Evolutionary conservation across 1,140 invertebrate species (phyloP).

Genomic region (Linepithema humile): DNA sequence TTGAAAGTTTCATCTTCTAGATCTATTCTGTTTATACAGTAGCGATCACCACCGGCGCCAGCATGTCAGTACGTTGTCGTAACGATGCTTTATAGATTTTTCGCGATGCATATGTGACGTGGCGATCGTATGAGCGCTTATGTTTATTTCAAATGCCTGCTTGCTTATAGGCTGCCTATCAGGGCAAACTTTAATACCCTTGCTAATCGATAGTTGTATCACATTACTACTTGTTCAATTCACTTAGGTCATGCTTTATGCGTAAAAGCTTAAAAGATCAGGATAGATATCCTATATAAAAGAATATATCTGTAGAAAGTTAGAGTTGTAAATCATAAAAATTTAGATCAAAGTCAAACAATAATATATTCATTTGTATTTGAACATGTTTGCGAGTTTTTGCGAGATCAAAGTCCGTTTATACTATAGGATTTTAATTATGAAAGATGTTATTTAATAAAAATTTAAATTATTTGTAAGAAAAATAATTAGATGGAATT

Average conservation of each 20-base stretch:
- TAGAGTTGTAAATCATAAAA: background rate
- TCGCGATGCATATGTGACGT: slow-evolving; percentile 79
- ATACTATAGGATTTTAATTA: no score
- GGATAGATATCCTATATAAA: background rate
- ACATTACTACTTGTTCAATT: slow-evolving; percentile 32
- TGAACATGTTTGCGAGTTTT: background rate
- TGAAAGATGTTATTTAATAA: no score
- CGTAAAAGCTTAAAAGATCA: background rate
- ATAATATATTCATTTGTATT: background rate
- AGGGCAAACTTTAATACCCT: slow-evolving; percentile 50
- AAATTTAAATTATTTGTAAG: no score
- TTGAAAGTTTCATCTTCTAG: slow-evolving; percentile 56
- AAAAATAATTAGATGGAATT: no score
- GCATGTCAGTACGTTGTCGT: slow-evolving; percentile 76
- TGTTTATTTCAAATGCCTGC: slow-evolving; percentile 79
- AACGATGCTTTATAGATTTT: slow-evolving; percentile 80
- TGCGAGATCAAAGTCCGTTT: background rate
- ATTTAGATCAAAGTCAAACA: background rate
- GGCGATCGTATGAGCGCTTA: slow-evolving; percentile 78
- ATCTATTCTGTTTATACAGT: slow-evolving; percentile 61
- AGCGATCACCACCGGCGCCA: slow-evolving; percentile 72
- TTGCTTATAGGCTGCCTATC: slow-evolving; percentile 59
- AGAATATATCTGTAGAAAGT: background rate
- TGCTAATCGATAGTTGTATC: slow-evolving; percentile 50
- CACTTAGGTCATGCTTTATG: slow-evolving; percentile 7